Percentiles rank a stretch among this genome's conserved stretches.
Conservation (phyloP, 2,888 invertebrate genomes). For the Eupithecia subfuscata region DNA sequence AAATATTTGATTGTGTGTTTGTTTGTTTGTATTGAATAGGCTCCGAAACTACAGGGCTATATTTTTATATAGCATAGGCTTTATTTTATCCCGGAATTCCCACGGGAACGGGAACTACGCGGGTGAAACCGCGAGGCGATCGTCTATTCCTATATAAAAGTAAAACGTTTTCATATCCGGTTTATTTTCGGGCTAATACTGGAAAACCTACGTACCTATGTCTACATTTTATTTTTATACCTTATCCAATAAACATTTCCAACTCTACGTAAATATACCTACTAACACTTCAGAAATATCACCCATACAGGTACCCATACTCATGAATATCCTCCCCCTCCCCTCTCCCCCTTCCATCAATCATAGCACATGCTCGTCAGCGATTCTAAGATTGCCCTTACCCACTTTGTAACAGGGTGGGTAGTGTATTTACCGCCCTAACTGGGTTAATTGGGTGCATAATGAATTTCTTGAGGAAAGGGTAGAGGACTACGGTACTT, state of each 20-base stretch:
- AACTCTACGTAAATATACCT: constrained; percentile 45
- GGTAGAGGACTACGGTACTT: constrained; percentile 4
- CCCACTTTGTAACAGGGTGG: constrained; percentile 39
- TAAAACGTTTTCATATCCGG: not conserved
- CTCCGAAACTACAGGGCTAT: no score
- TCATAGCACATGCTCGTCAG: constrained; percentile 64
- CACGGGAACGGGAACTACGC: no score
- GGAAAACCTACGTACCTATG: not conserved
- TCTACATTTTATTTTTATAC: constrained; percentile 7
- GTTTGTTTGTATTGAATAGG: no score
- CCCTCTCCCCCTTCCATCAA: constrained; percentile 80
- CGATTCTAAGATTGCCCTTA: constrained; percentile 49
- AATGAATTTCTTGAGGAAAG: constrained; percentile 49
- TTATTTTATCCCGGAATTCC: no score
- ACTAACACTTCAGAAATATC: constrained; percentile 1
- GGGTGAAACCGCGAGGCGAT: no score
- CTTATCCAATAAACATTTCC: constrained; percentile 47
- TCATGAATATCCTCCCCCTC: constrained; percentile 73
- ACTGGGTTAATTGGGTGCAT: constrained; percentile 62
- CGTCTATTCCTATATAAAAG: no score
- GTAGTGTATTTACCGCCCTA: constrained; percentile 47
- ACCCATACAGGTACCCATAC: constrained; percentile 29
- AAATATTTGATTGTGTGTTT: no score
- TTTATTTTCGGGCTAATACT: not conserved
- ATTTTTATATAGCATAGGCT: no score